Conservation (phyloP, 2,888 invertebrate genomes). For the Megaustenia siamemsis region DNA sequence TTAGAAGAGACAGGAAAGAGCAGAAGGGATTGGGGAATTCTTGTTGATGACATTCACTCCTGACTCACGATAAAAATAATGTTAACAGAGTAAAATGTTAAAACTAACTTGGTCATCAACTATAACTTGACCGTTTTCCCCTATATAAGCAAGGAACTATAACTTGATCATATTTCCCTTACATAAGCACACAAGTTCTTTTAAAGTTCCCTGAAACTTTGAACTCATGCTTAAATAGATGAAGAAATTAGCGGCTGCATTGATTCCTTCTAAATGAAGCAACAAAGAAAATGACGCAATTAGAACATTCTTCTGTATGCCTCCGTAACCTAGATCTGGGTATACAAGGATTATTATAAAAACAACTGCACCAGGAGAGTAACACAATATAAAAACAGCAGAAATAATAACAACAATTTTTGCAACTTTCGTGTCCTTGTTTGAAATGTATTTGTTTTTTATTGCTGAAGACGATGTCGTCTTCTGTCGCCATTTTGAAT, state of each 20-base stretch:
- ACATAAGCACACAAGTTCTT: too few species aligned
- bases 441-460: not conserved
- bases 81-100: too few species aligned
- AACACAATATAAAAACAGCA: not conserved
- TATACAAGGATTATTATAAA: not conserved
- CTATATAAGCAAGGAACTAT: too few species aligned
- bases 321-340: not conserved
- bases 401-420: not conserved
- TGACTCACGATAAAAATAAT: too few species aligned
- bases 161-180: too few species aligned
- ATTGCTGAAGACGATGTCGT: not conserved
- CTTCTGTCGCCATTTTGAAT: slow-evolving; percentile 2
- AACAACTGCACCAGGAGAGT: too few species aligned
- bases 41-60: too few species aligned
- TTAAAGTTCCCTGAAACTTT: not conserved
- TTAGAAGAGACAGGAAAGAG: too few species aligned
- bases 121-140: too few species aligned
- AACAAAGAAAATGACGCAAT: not conserved
- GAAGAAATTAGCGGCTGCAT: not conserved
- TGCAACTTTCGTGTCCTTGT: not conserved
- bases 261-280: not conserved
- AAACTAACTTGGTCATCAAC: too few species aligned
- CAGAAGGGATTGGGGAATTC: too few species aligned
- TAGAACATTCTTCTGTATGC: not conserved
- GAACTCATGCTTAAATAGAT: not conserved